Conservation (phyloP, 2,113 vertebrate species). For the Empidonax alnorum region DNA sequence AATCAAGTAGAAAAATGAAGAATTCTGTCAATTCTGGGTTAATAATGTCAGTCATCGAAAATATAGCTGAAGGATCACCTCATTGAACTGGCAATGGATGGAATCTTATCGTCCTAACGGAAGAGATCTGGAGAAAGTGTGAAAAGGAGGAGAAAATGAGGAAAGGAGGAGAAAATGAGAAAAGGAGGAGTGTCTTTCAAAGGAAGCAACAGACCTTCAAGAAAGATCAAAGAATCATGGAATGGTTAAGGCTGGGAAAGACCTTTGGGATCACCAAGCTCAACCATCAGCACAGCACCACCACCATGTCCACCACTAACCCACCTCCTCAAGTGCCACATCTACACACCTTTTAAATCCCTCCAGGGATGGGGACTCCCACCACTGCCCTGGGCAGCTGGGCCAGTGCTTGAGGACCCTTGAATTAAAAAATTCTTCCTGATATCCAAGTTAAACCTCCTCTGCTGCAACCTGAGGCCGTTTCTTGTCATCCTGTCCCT, state of each 20-base stretch:
- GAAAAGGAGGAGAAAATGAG: neutral
- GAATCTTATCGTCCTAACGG: neutral
- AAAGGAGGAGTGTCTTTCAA: neutral
- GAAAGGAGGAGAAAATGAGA: neutral
- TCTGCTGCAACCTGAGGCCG: neutral
- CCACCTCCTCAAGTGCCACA: neutral
- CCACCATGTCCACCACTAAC: neutral
- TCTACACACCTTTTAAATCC: neutral
- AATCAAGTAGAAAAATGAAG: neutral
- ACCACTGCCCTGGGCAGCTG: neutral
- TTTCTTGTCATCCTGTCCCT: neutral
- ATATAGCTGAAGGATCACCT: neutral
- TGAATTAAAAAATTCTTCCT: neutral
- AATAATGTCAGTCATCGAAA: neutral
- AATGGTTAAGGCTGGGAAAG: neutral
- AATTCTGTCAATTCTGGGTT: neutral
- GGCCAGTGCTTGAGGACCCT: no score
- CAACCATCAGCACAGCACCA: neutral
- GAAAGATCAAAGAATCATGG: neutral
- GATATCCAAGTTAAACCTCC: neutral
- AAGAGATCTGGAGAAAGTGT: neutral
- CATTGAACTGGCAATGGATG: neutral
- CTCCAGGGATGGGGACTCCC: neutral
- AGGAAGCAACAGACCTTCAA: neutral
- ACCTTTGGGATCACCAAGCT: neutral